A percentile compares a stretch with the other conserved stretches of the same genome.
These are phyloP conservation scores for Incurvaria masculella DNA, from an alignment of 2,888 invertebrate species.

Conservation along the genomic window DNA sequence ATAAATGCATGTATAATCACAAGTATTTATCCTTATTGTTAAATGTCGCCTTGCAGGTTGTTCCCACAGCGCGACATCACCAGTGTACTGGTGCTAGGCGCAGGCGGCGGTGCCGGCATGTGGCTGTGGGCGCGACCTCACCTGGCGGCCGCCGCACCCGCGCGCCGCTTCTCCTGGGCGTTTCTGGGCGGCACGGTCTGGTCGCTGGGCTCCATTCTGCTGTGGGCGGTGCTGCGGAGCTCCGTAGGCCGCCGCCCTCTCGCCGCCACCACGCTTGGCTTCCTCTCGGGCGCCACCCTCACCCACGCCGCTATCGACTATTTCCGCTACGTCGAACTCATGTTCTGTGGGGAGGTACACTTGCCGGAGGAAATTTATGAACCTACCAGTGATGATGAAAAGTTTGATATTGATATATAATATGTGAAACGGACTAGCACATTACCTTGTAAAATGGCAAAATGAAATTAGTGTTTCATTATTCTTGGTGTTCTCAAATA, in stretches of 20 bases:
- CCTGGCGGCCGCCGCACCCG: constrained; percentile 61
- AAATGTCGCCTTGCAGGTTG: too few species aligned
- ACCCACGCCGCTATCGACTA: constrained; percentile 63
- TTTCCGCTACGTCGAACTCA: constrained; percentile 60
- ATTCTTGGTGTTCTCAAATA: too few species aligned
- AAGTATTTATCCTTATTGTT: too few species aligned
- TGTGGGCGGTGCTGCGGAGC: constrained; percentile 84
- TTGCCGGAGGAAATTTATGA: constrained; percentile 40
- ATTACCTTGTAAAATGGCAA: background rate
- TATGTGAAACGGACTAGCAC: background rate
- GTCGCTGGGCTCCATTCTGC: constrained; percentile 84
- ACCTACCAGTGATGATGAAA: constrained; percentile 53
- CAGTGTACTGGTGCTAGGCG: constrained; percentile 75
- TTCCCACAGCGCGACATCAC: constrained; percentile 74
- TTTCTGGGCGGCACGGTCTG: constrained; percentile 76
- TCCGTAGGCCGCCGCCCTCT: constrained; percentile 68
- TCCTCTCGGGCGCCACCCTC: constrained; percentile 66
- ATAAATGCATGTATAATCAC: too few species aligned
- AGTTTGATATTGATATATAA: constrained; percentile 50
- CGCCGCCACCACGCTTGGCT: constrained; percentile 64
- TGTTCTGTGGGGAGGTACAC: constrained; percentile 53
- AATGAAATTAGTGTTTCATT: background rate
- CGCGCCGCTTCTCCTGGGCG: constrained; percentile 66
- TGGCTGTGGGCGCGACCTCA: constrained; percentile 82
- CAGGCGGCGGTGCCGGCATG: constrained; percentile 77